Conservation (phyloP, 2,113 vertebrate genomes). For the Crotalus tigris region DNA sequence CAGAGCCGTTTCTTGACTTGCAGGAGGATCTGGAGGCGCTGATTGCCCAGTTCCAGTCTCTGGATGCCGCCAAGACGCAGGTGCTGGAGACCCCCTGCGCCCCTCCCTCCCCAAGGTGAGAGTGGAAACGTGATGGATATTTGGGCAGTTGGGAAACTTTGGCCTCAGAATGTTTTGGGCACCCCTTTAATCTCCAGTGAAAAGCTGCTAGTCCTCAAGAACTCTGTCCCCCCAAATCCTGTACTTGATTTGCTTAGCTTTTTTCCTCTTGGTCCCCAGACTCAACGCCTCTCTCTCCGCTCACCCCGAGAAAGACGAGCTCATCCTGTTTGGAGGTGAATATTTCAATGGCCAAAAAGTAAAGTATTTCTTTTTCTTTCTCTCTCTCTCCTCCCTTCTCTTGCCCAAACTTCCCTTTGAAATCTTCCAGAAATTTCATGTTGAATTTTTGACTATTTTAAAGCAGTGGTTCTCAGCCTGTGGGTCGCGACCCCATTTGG, state of each 20-base stretch:
- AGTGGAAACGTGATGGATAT: accelerated
- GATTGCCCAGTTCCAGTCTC: slow-evolving; percentile 89
- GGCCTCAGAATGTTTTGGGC: not conserved
- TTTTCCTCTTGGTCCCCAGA: slow-evolving; percentile 60
- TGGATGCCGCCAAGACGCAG: slow-evolving; percentile 90
- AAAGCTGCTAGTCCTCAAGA: not conserved
- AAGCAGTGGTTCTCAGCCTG: not conserved
- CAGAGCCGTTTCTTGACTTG: not conserved
- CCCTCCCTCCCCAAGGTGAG: slow-evolving; percentile 85
- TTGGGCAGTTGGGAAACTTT: not conserved
- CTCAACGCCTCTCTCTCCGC: slow-evolving; percentile 84
- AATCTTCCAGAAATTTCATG: slow-evolving; percentile 44
- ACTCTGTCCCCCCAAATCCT: not conserved
- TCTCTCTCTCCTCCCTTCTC: not conserved
- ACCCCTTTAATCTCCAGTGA: not conserved
- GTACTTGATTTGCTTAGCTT: not conserved
- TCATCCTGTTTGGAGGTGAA: slow-evolving; percentile 97
- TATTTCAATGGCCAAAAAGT: slow-evolving; percentile 98
- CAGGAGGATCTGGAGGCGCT: slow-evolving; percentile 93
- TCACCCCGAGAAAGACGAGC: slow-evolving; percentile 92
- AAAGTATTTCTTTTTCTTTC: slow-evolving; percentile 70
- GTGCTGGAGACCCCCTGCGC: slow-evolving; percentile 78
- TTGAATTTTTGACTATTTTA: not conserved
- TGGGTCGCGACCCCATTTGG: no score
- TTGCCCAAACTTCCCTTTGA: not conserved